Conservation (phyloP, 2,888 invertebrate species). For the Lasiommata megera region DNA sequence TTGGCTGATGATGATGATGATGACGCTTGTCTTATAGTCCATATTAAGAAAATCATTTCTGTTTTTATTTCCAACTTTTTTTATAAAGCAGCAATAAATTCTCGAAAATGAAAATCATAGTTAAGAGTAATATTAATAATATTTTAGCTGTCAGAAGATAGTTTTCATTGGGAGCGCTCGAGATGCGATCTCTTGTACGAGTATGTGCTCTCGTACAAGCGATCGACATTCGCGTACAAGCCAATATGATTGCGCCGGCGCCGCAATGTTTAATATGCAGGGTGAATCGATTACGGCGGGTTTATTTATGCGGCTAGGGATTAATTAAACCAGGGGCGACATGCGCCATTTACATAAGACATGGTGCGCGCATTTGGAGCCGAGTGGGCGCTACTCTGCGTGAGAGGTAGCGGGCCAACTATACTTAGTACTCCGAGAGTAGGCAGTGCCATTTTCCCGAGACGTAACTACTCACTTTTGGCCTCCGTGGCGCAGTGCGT, state of each 20-base stretch:
- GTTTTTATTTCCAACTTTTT: too few relatives aligned
- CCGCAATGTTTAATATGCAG: slow-evolving; percentile 59
- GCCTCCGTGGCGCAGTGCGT: too few relatives aligned
- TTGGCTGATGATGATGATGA: too few relatives aligned
- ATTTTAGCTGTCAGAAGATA: slow-evolving; percentile 11
- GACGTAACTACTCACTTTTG: too few relatives aligned
- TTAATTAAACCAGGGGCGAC: slow-evolving; percentile 76
- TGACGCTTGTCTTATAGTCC: too few relatives aligned
- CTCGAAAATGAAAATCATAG: too few relatives aligned
- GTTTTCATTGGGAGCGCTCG: slow-evolving; percentile 28
- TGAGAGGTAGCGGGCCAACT: slow-evolving; percentile 19
- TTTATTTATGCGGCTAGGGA: slow-evolving; percentile 76
- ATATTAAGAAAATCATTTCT: too few relatives aligned
- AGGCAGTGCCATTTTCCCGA: too few relatives aligned
- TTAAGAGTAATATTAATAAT: too few relatives aligned
- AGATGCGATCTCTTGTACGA: slow-evolving; percentile 22
- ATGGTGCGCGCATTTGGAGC: slow-evolving; percentile 75
- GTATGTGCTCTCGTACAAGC: slow-evolving; percentile 8
- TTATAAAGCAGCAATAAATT: too few relatives aligned
- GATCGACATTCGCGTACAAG: slow-evolving; percentile 25
- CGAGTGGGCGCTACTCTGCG: slow-evolving; percentile 51
- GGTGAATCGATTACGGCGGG: slow-evolving; percentile 59
- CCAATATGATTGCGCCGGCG: slow-evolving; percentile 39
- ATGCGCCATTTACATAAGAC: slow-evolving; percentile 79
- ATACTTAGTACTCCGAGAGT: background rate